phyloP scores from a whole-genome alignment of 1,140 invertebrate genomes.

The Drosophila ohnishii region DNA sequence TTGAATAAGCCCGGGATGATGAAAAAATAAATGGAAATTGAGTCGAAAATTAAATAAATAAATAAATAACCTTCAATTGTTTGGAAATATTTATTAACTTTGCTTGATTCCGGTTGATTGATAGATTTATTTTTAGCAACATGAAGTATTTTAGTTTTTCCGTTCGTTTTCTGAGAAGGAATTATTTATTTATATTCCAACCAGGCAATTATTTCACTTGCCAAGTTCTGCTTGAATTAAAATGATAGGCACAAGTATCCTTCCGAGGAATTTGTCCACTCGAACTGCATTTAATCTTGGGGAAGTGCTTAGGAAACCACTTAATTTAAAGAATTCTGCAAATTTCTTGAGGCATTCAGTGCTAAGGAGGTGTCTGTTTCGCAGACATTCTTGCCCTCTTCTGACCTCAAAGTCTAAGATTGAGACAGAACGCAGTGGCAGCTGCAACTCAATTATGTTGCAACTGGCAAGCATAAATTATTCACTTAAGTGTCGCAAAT shows the following conservation, averaged over 20 bases:
- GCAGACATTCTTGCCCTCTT: conserved; percentile 3
- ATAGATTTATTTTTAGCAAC: background rate
- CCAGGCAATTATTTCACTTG: background rate
- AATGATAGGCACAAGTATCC: background rate
- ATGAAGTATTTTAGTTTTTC: background rate
- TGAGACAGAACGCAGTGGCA: conserved; percentile 14
- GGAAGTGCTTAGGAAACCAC: background rate
- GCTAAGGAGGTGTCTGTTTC: background rate
- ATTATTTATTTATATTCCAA: background rate
- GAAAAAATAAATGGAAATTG: background rate
- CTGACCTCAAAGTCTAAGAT: conserved; percentile 33
- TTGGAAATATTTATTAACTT: conserved; percentile 11
- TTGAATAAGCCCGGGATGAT: conserved; percentile 24
- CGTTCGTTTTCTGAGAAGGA: no score
- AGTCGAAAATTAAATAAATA: conserved; percentile 8
- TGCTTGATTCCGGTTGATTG: conserved; percentile 4
- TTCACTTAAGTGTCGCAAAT: conserved; percentile 63
- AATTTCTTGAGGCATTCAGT: background rate
- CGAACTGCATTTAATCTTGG: background rate
- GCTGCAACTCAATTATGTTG: conserved; percentile 64
- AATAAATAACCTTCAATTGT: background rate
- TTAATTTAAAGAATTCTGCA: background rate
- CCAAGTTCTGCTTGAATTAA: background rate
- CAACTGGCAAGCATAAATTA: conserved; percentile 69
- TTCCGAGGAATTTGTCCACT: background rate